A percentile compares a stretch with the other conserved stretches of the same genome.
These are phyloP conservation scores for Aegotheles bennettii DNA, from an alignment of 2,113 vertebrate genomes.

Conservation along the genomic window DNA sequence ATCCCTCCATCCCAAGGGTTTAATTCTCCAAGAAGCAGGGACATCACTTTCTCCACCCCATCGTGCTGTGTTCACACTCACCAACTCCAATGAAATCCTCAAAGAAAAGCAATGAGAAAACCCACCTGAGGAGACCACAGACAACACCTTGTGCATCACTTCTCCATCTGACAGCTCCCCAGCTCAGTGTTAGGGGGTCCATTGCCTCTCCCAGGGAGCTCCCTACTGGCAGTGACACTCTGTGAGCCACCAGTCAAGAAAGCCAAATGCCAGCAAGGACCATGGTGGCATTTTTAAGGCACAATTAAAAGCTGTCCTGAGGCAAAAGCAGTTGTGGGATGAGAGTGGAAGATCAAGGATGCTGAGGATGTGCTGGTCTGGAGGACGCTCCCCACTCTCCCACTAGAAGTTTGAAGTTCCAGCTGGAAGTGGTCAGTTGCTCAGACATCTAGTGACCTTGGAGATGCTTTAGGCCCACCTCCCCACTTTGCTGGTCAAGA, in stretches of 20 bases:
- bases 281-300: not conserved
- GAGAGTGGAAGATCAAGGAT: not conserved
- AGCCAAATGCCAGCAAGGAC: not conserved
- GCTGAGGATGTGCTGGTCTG: not conserved
- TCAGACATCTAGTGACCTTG: not conserved
- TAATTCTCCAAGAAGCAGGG: not conserved
- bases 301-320: not conserved
- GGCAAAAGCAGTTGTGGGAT: not conserved
- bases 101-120: not conserved
- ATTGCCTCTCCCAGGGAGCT: not conserved
- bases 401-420: not conserved
- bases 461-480: not conserved
- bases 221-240: not conserved
- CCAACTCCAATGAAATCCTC: not conserved
- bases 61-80: accelerated
- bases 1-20: not conserved
- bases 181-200: not conserved
- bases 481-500: not conserved
- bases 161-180: not conserved
- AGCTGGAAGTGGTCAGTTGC: not conserved
- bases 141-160: not conserved
- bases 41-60: not conserved
- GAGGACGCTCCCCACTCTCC: not conserved
- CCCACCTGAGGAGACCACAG: not conserved
- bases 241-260: not conserved